A percentile compares a stretch with the other conserved stretches of the same genome.
These are phyloP conservation scores for Hirudinaria manillensis DNA, from an alignment of 2,888 invertebrate genomes.

Conservation along the genomic window DNA sequence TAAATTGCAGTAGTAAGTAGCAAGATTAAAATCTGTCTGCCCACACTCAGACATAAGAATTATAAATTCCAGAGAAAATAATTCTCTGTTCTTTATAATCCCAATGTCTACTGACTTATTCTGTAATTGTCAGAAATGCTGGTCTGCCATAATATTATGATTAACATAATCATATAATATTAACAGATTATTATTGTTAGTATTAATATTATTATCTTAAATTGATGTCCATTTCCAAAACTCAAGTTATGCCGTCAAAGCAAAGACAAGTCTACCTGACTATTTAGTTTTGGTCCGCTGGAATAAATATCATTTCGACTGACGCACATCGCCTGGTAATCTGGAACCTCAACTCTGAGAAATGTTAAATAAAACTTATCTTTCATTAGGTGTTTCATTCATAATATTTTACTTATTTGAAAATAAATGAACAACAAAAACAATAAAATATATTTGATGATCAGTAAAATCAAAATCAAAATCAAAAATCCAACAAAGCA, in stretches of 20 bases:
- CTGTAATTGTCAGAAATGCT: too few relatives aligned
- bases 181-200: too few relatives aligned
- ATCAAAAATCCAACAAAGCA: background rate
- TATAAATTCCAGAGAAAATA: too few relatives aligned
- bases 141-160: conserved; percentile 10
- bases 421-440: background rate
- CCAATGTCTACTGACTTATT: too few relatives aligned
- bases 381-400: background rate
- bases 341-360: conserved; percentile 42
- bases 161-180: background rate
- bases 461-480: background rate
- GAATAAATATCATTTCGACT: conserved; percentile 28
- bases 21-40: too few relatives aligned
- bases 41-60: too few relatives aligned
- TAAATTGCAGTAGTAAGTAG: too few relatives aligned
- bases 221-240: background rate
- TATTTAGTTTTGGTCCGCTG: conserved; percentile 35
- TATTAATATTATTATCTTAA: background rate
- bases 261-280: conserved; percentile 34
- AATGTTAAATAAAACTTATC: background rate
- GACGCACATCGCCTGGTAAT: conserved; percentile 44
- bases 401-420: background rate
- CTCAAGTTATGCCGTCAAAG: background rate
- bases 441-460: conserved; percentile 6
- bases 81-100: too few relatives aligned